Evolutionary conservation across 2,888 invertebrate species (phyloP).

Genomic region (Acleris literana): DNA sequence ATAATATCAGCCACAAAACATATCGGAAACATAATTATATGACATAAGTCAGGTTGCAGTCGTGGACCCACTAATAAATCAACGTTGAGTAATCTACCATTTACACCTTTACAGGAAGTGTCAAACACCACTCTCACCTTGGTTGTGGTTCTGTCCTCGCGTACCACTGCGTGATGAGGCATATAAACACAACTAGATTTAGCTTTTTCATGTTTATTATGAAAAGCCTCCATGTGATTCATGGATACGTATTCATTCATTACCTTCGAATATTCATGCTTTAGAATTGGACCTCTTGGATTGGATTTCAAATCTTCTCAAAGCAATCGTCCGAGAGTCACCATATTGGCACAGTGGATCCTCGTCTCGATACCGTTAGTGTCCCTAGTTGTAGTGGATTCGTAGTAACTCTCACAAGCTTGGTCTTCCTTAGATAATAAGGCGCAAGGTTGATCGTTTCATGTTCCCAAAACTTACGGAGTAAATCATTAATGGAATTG

Average conservation of each 20-base stretch:
- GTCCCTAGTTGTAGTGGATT: conserved; percentile 14
- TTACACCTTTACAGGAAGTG: conserved; percentile 34
- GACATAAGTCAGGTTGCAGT: conserved; percentile 44
- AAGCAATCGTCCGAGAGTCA: conserved; percentile 34
- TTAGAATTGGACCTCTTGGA: conserved; percentile 38
- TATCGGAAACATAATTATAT: conserved; percentile 41
- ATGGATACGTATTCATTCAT: conserved; percentile 41
- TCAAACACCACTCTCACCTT: conserved; percentile 43
- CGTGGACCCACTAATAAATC: conserved; percentile 42
- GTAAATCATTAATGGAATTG: not conserved
- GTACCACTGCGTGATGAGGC: conserved; percentile 48
- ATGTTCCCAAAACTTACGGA: conserved; percentile 39
- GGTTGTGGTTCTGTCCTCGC: conserved; percentile 37
- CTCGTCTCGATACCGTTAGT: conserved; percentile 14
- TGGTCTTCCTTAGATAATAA: conserved; percentile 26
- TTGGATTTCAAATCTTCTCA: conserved; percentile 36
- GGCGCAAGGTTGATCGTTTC: conserved; percentile 32
- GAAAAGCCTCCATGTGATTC: conserved; percentile 38
- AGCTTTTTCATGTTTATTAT: conserved; percentile 12
- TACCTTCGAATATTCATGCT: conserved; percentile 39
- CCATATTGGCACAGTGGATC: conserved; percentile 31
- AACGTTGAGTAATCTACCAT: conserved; percentile 42
- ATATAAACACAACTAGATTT: conserved; percentile 38
- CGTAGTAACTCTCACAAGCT: conserved; percentile 33
- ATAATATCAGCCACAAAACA: conserved; percentile 40